Conservation (phyloP, 2,113 vertebrate genomes). For the Lipotes vexillifer region DNA sequence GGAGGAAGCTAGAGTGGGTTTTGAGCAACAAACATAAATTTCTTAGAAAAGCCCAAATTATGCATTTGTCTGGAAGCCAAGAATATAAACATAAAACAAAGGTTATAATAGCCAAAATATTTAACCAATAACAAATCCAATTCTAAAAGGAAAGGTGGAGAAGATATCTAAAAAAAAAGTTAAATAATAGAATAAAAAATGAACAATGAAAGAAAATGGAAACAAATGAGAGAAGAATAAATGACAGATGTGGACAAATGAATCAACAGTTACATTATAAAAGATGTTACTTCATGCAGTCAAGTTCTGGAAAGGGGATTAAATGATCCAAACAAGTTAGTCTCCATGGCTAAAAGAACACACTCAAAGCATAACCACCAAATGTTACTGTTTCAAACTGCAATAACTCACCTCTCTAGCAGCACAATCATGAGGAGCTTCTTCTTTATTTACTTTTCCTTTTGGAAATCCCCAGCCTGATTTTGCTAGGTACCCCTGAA, state of each 20-base stretch:
- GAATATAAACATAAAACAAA: neutral
- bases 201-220: neutral
- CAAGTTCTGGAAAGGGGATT: neutral
- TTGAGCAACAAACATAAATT: neutral
- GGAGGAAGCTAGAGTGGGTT: neutral
- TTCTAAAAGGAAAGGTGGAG: neutral
- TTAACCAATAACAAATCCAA: neutral
- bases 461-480: slow-evolving; percentile 99
- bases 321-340: neutral
- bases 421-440: slow-evolving; percentile 96
- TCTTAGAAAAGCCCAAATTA: neutral
- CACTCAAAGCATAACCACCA: neutral
- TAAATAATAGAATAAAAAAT: neutral
- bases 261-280: neutral
- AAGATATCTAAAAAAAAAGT: neutral
- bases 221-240: neutral
- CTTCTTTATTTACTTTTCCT: slow-evolving; percentile 98
- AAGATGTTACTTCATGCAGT: neutral
- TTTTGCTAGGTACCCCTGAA: slow-evolving; percentile 98
- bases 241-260: neutral
- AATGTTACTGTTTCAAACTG: neutral
- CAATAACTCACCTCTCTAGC: slow-evolving; percentile 89
- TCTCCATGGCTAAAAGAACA: neutral
- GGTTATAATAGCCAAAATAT: neutral
- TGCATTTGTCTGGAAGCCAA: neutral